These are phyloP conservation scores for Antitype chi DNA, from an alignment of 2,888 invertebrate genomes.

Conservation along the genomic window DNA sequence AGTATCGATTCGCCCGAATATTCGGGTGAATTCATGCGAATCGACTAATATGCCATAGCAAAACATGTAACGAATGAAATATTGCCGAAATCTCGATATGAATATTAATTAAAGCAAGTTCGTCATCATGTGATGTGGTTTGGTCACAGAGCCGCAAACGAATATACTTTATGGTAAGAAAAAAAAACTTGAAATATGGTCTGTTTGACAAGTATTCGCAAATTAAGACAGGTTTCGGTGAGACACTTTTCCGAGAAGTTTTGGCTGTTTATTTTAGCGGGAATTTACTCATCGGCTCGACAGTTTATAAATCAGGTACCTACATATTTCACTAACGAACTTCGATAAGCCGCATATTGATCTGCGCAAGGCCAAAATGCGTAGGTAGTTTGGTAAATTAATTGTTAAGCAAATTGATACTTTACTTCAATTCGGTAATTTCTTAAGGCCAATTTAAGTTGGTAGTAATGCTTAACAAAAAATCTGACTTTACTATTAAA, in stretches of 20 bases:
- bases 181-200: constrained; percentile 32
- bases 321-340: constrained; percentile 10
- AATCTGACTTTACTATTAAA: neutral
- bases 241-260: constrained; percentile 51
- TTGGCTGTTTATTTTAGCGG: constrained; percentile 33
- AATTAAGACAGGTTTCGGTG: constrained; percentile 29
- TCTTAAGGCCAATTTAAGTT: neutral
- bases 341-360: constrained; percentile 13
- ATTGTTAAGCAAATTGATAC: neutral
- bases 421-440: neutral
- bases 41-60: no score
- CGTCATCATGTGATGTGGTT: constrained; percentile 1
- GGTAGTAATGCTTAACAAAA: neutral
- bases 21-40: no score
- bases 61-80: constrained; percentile 21
- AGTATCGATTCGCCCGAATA: no score
- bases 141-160: constrained; percentile 1
- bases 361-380: constrained; percentile 15
- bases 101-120: constrained; percentile 40
- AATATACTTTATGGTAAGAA: neutral
- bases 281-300: constrained; percentile 13
- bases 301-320: constrained; percentile 31
- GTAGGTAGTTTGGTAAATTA: neutral
- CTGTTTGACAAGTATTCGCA: constrained; percentile 24
- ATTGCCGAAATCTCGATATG: constrained; percentile 14